Evolutionary conservation across 2,797 vertebrate species (phyloP).

Genomic region (Enteromius argenteus): DNA sequence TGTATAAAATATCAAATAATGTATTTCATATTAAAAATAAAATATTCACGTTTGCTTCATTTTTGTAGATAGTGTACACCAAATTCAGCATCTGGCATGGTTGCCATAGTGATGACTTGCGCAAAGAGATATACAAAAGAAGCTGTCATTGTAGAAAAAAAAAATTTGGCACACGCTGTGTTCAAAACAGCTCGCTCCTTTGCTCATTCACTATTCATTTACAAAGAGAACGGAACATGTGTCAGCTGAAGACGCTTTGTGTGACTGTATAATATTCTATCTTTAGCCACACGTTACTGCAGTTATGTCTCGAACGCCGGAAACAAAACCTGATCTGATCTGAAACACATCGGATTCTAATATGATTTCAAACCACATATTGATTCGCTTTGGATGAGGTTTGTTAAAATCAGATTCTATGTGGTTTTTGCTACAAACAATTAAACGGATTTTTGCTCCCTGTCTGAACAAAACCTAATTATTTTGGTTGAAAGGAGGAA

Average conservation of each 20-base stretch:
- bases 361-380: not conserved
- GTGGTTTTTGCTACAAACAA: not conserved
- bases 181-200: not conserved
- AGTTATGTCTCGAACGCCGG: not conserved
- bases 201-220: not conserved
- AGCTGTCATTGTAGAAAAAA: not conserved
- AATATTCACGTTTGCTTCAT: not conserved
- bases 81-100: not conserved
- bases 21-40: not conserved
- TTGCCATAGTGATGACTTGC: not conserved
- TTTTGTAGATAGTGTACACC: not conserved
- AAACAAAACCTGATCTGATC: not conserved
- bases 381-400: not conserved
- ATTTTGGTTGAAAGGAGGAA: not conserved
- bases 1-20: not conserved
- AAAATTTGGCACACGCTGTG: not conserved
- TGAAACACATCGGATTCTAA: not conserved
- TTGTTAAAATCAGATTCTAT: not conserved
- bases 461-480: slow-evolving; percentile 3
- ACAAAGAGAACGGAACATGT: not conserved
- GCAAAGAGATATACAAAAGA: slow-evolving; percentile 5
- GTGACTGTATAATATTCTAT: not conserved
- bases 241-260: not conserved
- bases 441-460: not conserved
- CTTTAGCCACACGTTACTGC: not conserved